A percentile compares a stretch with the other conserved stretches of the same genome.
Conservation (phyloP, 92 coral and sea anemone genomes). For the Meandrina meandrites region DNA sequence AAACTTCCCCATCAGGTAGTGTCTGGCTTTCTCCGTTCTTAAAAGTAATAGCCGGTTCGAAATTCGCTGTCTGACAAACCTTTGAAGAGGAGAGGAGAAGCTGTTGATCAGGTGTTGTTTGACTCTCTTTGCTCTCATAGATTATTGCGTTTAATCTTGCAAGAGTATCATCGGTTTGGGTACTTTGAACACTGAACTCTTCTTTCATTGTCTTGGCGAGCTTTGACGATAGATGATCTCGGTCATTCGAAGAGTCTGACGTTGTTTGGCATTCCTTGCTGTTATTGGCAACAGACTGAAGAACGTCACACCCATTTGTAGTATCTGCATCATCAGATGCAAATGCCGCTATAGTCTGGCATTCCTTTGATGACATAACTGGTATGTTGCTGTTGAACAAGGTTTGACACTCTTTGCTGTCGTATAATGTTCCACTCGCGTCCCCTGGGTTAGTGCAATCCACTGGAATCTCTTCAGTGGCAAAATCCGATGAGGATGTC, state of each 20-base stretch:
- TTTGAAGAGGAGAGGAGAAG: slow-evolving; percentile 25
- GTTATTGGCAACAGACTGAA: background rate
- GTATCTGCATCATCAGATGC: background rate
- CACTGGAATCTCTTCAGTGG: background rate
- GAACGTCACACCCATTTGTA: background rate
- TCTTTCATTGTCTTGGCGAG: background rate
- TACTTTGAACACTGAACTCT: background rate
- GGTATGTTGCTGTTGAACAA: background rate
- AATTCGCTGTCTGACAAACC: slow-evolving; percentile 12
- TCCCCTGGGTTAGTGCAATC: background rate
- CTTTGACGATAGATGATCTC: background rate
- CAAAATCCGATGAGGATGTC: background rate
- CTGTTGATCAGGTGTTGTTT: slow-evolving; percentile 13
- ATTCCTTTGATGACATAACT: background rate
- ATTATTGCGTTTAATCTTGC: too few species aligned
- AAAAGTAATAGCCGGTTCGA: background rate
- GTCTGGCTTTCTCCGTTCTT: slow-evolving; percentile 33
- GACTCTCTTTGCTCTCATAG: slow-evolving; percentile 5
- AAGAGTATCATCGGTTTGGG: background rate
- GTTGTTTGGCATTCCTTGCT: slow-evolving; percentile 16
- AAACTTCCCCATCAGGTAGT: background rate
- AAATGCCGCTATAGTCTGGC: slow-evolving; percentile 10
- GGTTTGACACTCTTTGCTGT: slow-evolving; percentile 27
- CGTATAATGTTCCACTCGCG: background rate
- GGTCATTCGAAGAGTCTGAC: background rate